A percentile compares a stretch with the other conserved stretches of the same genome.
These are phyloP conservation scores for Urocynchramus pylzowi DNA, from an alignment of 2,113 vertebrate genomes.

Conservation along the genomic window DNA sequence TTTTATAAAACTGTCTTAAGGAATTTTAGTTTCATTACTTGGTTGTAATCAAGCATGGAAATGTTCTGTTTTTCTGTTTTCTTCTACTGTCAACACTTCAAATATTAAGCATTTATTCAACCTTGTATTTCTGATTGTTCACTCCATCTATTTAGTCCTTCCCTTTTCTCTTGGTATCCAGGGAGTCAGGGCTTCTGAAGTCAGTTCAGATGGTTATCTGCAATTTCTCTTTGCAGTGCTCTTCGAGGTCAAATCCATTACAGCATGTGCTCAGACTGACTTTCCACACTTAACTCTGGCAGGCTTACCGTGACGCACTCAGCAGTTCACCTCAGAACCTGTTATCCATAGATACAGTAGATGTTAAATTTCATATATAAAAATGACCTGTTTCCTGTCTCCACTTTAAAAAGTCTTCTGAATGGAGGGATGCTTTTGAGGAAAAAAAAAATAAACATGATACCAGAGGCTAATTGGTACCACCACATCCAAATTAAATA, in stretches of 20 bases:
- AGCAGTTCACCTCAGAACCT: constrained; percentile 64
- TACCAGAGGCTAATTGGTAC: background rate
- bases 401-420: background rate
- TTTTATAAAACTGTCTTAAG: background rate
- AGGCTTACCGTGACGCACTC: constrained; percentile 57
- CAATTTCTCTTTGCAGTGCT: constrained; percentile 72
- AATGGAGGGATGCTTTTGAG: background rate
- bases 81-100: constrained; percentile 12
- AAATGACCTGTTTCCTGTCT: constrained; percentile 4
- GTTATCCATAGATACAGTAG: constrained; percentile 58
- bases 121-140: constrained; percentile 39
- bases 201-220: constrained; percentile 78
- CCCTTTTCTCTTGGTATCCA: constrained; percentile 47
- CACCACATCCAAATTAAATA: background rate
- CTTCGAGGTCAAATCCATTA: constrained; percentile 80
- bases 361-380: constrained; percentile 56
- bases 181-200: constrained; percentile 66
- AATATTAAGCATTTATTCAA: constrained; percentile 45
- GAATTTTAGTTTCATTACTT: background rate
- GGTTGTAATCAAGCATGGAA: background rate
- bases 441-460: background rate
- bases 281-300: constrained; percentile 74
- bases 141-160: constrained; percentile 27
- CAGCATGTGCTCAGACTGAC: constrained; percentile 59
- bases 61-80: background rate